Evolutionary conservation across 2,113 vertebrate species (phyloP), one percentile per base, ranked within the genome.

Genomic region (Meleagris gallopavo): DNA sequence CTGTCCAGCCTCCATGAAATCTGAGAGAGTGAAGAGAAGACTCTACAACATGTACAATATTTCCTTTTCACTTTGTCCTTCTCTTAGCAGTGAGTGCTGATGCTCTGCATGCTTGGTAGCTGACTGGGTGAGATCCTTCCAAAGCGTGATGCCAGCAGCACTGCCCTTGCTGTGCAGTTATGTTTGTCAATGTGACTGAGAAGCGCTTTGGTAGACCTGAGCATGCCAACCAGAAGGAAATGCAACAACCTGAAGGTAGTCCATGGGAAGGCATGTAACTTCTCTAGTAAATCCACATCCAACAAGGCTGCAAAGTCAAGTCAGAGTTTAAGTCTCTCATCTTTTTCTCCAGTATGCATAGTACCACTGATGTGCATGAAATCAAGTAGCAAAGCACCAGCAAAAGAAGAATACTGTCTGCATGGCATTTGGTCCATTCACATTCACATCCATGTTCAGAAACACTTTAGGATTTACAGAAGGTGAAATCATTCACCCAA

Each of bases 11-110:
- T 54, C 19, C 48, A 25, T 88, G 30, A 43, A 72, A 11, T 1
- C 4, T 4, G 20, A 0, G 0, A 18, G 30, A 64, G 8, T 11
- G 6, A 21, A 55, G 24, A 81, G 43, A 78, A 40, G 52, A 24
- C 22, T 1, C 0, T 32, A 22, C 12, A 48, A 13, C 14, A 41
- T 5, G 8, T 12, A 43, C 3, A 17, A 25, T 27, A 8, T 29
- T 15, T 9, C 16, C 25, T 40, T 36, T 25, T 55, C 24, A 38
- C 32, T 34, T 34, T 43, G n/a, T 15, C 40, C 65, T 38, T 41
- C 52, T 18, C 74, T 60, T 5, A 4, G 34, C 52, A 69, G 21
- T 2, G 22, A 67, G 25, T 9, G 54, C 38, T 0, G 1, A 29
- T 4, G 13, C n/a, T 79, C 36, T 48, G 36, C 3, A 2, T 32